phyloP scores from a whole-genome alignment of 1,140 invertebrate species.

The Armadillidium nasatum region DNA sequence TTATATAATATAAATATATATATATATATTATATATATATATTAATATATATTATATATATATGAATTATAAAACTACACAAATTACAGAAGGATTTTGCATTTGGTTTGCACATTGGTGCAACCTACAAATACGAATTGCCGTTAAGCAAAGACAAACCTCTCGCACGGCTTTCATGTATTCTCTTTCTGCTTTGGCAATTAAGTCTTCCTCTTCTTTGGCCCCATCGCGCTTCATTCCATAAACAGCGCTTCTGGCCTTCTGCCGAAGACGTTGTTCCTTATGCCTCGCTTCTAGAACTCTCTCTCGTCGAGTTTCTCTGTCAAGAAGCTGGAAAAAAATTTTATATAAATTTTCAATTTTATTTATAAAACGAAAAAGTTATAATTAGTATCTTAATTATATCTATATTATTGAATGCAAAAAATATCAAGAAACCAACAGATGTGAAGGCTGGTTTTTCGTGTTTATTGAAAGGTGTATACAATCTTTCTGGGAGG shows the following conservation, averaged over 20 bases:
- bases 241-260: not conserved
- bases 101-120: no score
- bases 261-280: slow-evolving; percentile 19
- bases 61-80: no score
- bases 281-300: slow-evolving; percentile 26
- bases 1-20: no score
- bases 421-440: not conserved
- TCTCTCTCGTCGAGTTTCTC: slow-evolving; percentile 26
- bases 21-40: no score
- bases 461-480: slow-evolving; percentile 12
- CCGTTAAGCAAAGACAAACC: not conserved
- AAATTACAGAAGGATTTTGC: no score
- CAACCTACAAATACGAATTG: no score
- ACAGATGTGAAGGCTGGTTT: slow-evolving; percentile 25
- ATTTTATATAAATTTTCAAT: not conserved
- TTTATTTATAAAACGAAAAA: no score
- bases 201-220: not conserved
- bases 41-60: no score
- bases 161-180: not conserved
- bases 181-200: not conserved
- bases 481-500: slow-evolving; percentile 10
- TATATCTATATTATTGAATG: not conserved
- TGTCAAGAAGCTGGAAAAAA: slow-evolving; percentile 21
- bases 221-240: not conserved
- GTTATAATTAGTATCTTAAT: no score